Percentiles rank a stretch among this genome's conserved stretches.
These are phyloP conservation scores for Hippoglossus stenolepis DNA, from an alignment of 2,113 vertebrate genomes.

Conservation along the genomic window DNA sequence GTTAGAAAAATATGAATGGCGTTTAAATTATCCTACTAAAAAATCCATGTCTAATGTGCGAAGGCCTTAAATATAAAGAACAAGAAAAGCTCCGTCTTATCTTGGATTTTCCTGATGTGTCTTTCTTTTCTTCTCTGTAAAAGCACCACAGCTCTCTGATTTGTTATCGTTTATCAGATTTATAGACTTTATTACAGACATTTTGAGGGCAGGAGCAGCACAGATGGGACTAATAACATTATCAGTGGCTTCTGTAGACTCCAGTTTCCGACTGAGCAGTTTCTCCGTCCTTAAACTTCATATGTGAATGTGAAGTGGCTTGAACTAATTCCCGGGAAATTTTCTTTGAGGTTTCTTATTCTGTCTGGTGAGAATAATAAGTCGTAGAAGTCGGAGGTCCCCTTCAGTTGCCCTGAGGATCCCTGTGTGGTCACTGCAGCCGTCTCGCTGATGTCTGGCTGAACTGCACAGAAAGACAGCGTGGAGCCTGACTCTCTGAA, in stretches of 20 bases:
- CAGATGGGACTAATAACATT: not conserved
- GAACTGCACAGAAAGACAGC: slow-evolving; percentile 3
- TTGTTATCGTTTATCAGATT: not conserved
- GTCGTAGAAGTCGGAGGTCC: not conserved
- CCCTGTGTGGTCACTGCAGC: not conserved
- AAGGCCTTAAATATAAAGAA: not conserved
- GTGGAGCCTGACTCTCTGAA: slow-evolving; percentile 8
- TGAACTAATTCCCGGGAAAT: not conserved
- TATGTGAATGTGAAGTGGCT: not conserved
- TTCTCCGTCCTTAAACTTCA: not conserved
- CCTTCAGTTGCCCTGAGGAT: not conserved
- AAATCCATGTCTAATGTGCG: too few species aligned
- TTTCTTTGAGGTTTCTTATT: not conserved
- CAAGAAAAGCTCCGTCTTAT: not conserved
- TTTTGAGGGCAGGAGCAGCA: not conserved
- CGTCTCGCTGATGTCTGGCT: slow-evolving; percentile 9
- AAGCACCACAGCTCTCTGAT: not conserved
- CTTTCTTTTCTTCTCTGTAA: not conserved
- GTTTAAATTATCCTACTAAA: too few species aligned
- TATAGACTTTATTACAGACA: not conserved
- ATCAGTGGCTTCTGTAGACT: not conserved
- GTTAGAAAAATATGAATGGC: too few species aligned
- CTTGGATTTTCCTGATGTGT: not conserved
- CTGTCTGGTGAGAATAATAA: not conserved
- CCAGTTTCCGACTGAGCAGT: not conserved